A percentile compares a stretch with the other conserved stretches of the same genome.
phyloP scores from a whole-genome alignment of 2,113 vertebrate species.

The Casuarius casuarius region DNA sequence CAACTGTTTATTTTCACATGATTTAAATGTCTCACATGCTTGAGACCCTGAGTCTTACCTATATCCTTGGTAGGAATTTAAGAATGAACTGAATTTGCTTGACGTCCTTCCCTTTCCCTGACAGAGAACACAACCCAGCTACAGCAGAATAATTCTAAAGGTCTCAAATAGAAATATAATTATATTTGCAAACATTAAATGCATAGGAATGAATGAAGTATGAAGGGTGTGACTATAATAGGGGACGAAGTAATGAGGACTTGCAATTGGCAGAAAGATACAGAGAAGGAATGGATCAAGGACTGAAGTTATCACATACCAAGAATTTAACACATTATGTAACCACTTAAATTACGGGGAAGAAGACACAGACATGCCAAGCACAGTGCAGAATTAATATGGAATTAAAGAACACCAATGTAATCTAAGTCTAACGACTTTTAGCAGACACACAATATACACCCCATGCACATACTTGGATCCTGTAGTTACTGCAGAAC shows the following conservation, averaged over 20 bases:
- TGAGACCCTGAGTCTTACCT: neutral
- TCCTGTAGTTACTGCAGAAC: neutral
- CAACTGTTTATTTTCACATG: neutral
- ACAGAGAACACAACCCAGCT: neutral
- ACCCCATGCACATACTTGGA: neutral
- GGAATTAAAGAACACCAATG: neutral
- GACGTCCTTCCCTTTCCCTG: neutral
- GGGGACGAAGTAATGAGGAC: neutral
- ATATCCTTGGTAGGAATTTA: neutral
- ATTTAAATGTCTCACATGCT: neutral
- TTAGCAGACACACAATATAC: rapidly evolving
- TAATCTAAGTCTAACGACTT: neutral
- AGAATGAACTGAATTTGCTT: neutral
- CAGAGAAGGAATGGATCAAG: neutral
- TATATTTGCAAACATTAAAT: neutral
- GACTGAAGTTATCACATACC: neutral
- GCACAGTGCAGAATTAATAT: neutral
- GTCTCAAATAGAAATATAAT: neutral
- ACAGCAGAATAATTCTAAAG: neutral
- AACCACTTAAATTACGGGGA: neutral
- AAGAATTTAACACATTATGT: neutral
- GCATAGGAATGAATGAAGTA: neutral
- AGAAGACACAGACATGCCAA: neutral
- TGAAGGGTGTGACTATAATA: neutral
- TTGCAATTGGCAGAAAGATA: neutral